Percentiles rank a stretch among this genome's conserved stretches.
Conservation (phyloP, 2,888 invertebrate genomes). For the Cantharis rufa region DNA sequence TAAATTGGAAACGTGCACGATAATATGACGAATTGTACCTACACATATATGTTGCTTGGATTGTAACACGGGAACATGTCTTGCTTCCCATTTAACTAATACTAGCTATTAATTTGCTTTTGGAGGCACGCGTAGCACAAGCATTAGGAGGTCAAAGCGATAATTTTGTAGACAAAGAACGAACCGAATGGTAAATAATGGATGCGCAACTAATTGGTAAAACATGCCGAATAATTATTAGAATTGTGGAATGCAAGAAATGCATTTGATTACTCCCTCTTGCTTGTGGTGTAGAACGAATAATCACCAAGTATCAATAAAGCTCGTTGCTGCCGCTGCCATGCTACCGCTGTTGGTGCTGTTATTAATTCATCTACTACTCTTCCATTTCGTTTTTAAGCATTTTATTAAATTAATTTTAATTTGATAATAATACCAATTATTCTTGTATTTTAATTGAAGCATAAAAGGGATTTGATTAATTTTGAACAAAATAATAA, state of each 20-base stretch:
- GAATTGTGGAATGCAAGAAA: constrained; percentile 26
- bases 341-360: neutral
- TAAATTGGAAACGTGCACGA: constrained; percentile 48
- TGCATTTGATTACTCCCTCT: constrained; percentile 24
- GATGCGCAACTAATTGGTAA: constrained; percentile 26
- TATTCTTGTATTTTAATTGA: neutral
- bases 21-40: constrained; percentile 44
- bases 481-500: neutral
- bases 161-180: constrained; percentile 14
- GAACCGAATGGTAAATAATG: constrained; percentile 20
- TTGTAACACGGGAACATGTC: neutral
- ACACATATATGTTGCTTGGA: neutral
- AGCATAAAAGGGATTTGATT: neutral
- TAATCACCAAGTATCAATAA: constrained; percentile 24
- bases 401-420: constrained; percentile 2
- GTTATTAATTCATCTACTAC: neutral
- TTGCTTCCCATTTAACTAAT: neutral
- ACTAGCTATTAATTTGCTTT: neutral
- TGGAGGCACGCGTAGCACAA: neutral
- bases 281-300: constrained; percentile 14
- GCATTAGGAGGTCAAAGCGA: constrained; percentile 4
- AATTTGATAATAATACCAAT: constrained; percentile 5
- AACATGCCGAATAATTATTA: constrained; percentile 28
- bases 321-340: constrained; percentile 5
- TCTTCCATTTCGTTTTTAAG: constrained; percentile 1